phyloP scores from a whole-genome alignment of 2,797 vertebrate genomes.

The Sebastolobus alascanus region DNA sequence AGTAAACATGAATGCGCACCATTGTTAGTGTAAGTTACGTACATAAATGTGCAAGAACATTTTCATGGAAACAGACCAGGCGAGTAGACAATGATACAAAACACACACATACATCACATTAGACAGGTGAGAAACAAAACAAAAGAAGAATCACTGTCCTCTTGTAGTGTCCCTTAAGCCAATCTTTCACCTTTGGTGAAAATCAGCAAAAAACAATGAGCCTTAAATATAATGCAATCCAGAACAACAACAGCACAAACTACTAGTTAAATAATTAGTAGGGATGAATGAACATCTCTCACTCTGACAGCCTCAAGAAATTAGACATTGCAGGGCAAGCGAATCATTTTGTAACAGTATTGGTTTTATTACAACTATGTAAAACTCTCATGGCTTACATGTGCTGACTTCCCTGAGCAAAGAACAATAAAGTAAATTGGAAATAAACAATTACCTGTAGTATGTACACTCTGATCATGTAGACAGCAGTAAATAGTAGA shows the following conservation, averaged over 20 bases:
- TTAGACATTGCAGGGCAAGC: background rate
- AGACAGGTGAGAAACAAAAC: background rate
- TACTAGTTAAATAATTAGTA: background rate
- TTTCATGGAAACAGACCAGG: background rate
- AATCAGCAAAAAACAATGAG: slow-evolving; percentile 13
- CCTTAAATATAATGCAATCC: background rate
- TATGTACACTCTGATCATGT: slow-evolving; percentile 99
- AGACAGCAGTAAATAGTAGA: slow-evolving; percentile 92
- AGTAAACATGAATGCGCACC: background rate
- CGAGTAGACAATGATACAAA: background rate
- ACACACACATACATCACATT: background rate
- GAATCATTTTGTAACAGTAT: background rate
- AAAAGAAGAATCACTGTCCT: background rate
- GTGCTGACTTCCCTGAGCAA: background rate
- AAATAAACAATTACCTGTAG: slow-evolving; percentile 89
- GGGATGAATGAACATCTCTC: background rate
- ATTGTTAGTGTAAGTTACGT: background rate
- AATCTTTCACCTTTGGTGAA: slow-evolving; percentile 24
- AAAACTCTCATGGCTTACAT: background rate
- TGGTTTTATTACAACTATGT: background rate
- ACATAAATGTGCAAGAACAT: background rate
- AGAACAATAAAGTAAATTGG: background rate
- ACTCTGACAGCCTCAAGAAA: background rate
- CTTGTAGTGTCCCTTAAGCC: background rate
- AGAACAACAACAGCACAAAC: background rate